Base-by-base conservation (phyloP, 2,113 vertebrate genomes). In the Typhlomys cinereus region DNA sequence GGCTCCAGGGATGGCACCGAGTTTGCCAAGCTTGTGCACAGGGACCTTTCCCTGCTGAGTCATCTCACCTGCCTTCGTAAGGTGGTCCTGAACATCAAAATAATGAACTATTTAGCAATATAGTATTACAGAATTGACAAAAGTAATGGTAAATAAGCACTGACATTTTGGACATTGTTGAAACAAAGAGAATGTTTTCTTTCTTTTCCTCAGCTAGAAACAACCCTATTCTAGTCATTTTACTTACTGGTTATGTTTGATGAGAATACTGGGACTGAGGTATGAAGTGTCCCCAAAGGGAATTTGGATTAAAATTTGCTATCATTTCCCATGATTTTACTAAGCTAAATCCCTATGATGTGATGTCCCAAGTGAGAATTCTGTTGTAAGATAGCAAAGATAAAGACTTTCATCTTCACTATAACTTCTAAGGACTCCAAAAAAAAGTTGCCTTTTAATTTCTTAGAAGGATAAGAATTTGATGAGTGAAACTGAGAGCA, bases 371-470 rank as follows among this genome's bases (percentile, higher is more conserved):
- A 84, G 8, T 62, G 25, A 92, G 13, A 2, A 23, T 85, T 82
- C 94, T 34, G 21, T 83, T 88, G 50, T 76, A 52, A 78, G 76
- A 85, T 23, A 89, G 67, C 48, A 79, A 86, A 86, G 29, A 69
- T 7, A 48, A 29, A 48, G 12, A 73, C 59, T 95, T 95, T 84
- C 23, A 91, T 94, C 61, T 96, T 91, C 34, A 76, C n/a, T 73
- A 50, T 31, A 93, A 90, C 4, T 7, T 78, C 20, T 67, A 39
- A 85, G 85, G n/a, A 48, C 23, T 50, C 34, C 25, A 36, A 39
- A 52, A 78, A 79, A 89, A 75, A 41, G 25, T 34, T 81, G 23
- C 52, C 20, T 90, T 79, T 66, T 44, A 54, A 64, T 59, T 59
- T 88, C 25, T 93, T 82, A 83, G 59, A 86, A 5, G 85, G 79